Conservation (phyloP, 2,113 vertebrate genomes). For the Phodopus roborovskii region DNA sequence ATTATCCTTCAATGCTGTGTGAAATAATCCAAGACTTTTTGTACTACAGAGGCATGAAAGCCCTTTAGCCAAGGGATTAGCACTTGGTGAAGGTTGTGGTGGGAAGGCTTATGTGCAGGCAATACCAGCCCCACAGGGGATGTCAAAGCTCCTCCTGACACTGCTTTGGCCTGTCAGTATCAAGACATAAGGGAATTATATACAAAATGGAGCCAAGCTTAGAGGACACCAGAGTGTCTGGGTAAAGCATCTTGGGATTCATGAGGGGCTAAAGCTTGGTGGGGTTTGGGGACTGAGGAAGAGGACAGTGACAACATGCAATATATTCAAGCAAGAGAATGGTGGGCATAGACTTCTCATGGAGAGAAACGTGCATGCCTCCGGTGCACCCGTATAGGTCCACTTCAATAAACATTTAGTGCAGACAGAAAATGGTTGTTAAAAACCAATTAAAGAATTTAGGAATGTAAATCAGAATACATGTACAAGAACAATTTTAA, state of each 20-base stretch:
- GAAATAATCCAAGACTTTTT: neutral
- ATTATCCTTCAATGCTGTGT: neutral
- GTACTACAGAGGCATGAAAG: neutral
- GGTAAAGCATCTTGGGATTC: neutral
- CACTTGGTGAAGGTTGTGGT: neutral
- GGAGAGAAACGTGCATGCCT: neutral
- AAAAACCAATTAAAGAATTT: conserved; percentile 6
- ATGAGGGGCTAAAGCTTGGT: neutral
- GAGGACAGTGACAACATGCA: accelerated
- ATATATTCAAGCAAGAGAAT: neutral
- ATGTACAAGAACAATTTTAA: neutral
- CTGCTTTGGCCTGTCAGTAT: accelerated
- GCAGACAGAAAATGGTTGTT: neutral
- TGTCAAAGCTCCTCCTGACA: neutral
- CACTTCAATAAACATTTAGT: accelerated
- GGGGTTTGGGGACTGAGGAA: neutral
- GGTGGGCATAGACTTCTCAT: neutral
- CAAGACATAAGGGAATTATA: neutral
- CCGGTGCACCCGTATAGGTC: accelerated
- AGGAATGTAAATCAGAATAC: neutral
- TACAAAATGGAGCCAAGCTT: neutral
- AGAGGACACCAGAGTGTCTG: neutral
- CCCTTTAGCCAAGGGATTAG: neutral
- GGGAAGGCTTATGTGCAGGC: neutral
- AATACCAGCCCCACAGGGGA: accelerated